Evolutionary conservation across 2,797 vertebrate species (phyloP), one percentile per base, ranked within the genome.

Genomic region (Pseudochirops cupreus): DNA sequence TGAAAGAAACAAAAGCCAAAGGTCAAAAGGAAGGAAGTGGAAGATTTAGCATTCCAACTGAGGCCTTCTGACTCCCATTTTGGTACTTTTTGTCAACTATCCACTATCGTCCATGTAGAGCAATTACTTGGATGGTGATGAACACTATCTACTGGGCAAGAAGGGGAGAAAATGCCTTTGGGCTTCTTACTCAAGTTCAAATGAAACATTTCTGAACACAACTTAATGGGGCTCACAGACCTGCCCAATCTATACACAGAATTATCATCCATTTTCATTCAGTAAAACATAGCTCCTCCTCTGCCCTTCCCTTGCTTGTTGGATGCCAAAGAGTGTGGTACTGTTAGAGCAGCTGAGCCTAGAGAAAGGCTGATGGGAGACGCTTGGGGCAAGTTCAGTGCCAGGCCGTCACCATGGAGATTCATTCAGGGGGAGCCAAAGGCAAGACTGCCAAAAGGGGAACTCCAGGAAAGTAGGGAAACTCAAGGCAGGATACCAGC

Each of bases 401-500:
- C 74, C 74, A 50, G 39, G 74, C 74, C 21, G 0, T 87, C 39
- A 87, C 74, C 39, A 87, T 87, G 39, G 74, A 50, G 39, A 87
- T 87, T 87, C 39, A 87, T 87, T 50, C 74, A 87, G 39, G 24
- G 74, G 74, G 74, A 87, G 39, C 39, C 74, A 87, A 87, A 87
- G 74, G 39, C 39, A 46, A 87, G 74, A 50, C 74, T 87, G 74
- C 74, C 74, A 87, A 87, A 87, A 50, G 39, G 39, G 39, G 74
- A 87, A 87, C 74, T 87, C 74, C 74, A 87, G 74, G 74, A 87
- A 87, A 87, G 39, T 50, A 87, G 74, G 74, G 39, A 87, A 87
- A 87, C 74, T 87, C 39, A 87, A 87, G 39, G 39, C 39, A 87
- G 74, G 74, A 46, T 87, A 87, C 39, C 9, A 46, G 21, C 74